phyloP scores from a whole-genome alignment of 2,888 invertebrate genomes.

The Athetis lepigone region DNA sequence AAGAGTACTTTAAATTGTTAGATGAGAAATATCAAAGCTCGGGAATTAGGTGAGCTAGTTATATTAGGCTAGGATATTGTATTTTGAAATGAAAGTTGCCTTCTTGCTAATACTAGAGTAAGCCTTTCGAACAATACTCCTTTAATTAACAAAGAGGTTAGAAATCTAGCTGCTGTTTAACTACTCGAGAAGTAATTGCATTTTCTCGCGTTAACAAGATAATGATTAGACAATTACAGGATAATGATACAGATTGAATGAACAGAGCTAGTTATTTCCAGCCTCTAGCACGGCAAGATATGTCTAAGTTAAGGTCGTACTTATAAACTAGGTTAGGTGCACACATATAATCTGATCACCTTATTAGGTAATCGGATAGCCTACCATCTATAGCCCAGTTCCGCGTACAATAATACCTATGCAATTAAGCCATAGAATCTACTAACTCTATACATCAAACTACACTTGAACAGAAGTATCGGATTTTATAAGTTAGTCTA shows the following conservation, averaged over 20 bases:
- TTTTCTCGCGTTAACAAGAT: too few relatives aligned
- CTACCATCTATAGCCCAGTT: constrained; percentile 28
- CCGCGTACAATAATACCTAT: constrained; percentile 36
- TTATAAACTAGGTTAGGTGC: constrained; percentile 4
- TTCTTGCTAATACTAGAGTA: too few relatives aligned
- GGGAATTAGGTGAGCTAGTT: background rate
- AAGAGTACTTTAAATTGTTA: background rate
- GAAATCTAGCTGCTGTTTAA: background rate
- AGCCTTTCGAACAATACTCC: too few relatives aligned
- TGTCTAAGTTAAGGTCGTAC: constrained; percentile 18
- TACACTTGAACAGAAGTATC: constrained; percentile 17
- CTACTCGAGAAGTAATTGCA: background rate
- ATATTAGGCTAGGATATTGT: background rate
- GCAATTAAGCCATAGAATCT: constrained; percentile 43
- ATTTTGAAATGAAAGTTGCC: background rate
- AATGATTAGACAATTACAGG: background rate
- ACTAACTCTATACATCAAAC: constrained; percentile 1
- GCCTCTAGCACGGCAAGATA: background rate
- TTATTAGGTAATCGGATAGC: constrained; percentile 25
- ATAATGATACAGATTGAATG: background rate
- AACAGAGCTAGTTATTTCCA: constrained; percentile 2
- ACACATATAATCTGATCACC: constrained; percentile 24
- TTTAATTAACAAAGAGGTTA: background rate
- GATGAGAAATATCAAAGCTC: background rate
- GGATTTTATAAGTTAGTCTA: background rate